Conservation (phyloP, 2,113 vertebrate genomes). For the Antigone vipio region DNA sequence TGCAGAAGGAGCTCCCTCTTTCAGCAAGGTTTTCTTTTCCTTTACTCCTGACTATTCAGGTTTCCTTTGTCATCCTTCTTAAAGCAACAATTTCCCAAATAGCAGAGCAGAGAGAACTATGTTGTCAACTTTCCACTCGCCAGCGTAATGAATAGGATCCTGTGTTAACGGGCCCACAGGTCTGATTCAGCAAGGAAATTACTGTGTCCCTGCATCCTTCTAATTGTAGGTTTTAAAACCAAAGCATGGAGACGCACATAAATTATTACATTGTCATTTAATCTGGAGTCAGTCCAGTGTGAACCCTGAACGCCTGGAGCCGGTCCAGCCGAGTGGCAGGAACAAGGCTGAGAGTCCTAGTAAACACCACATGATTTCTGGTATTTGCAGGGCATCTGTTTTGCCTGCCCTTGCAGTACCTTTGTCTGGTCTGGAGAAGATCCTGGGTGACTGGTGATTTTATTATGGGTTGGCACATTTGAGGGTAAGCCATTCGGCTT, state of each 20-base stretch:
- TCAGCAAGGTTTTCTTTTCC: not conserved
- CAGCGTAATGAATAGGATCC: not conserved
- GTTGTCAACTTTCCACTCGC: not conserved
- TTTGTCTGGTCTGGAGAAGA: constrained; percentile 30
- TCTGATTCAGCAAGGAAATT: constrained; percentile 26
- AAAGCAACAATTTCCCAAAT: not conserved
- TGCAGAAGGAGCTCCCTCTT: not conserved
- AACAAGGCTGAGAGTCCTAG: not conserved
- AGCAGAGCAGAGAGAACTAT: not conserved
- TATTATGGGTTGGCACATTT: constrained; percentile 25
- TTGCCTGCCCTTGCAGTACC: constrained; percentile 15
- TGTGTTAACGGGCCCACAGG: not conserved
- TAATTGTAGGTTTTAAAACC: constrained; percentile 18
- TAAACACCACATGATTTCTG: constrained; percentile 52
- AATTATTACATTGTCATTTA: constrained; percentile 29
- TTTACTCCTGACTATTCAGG: not conserved
- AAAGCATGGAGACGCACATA: not conserved
- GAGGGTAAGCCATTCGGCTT: constrained; percentile 10
- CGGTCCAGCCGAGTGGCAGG: not conserved
- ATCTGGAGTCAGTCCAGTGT: constrained; percentile 41
- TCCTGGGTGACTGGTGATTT: constrained; percentile 31
- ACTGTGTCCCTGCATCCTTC: not conserved
- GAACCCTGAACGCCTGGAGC: not conserved
- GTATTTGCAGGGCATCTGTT: constrained; percentile 50
- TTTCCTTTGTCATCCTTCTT: not conserved